A percentile compares a stretch with the other conserved stretches of the same genome.
Conservation (phyloP, 2,888 invertebrate genomes). For the Chrysina gloriosa region DNA sequence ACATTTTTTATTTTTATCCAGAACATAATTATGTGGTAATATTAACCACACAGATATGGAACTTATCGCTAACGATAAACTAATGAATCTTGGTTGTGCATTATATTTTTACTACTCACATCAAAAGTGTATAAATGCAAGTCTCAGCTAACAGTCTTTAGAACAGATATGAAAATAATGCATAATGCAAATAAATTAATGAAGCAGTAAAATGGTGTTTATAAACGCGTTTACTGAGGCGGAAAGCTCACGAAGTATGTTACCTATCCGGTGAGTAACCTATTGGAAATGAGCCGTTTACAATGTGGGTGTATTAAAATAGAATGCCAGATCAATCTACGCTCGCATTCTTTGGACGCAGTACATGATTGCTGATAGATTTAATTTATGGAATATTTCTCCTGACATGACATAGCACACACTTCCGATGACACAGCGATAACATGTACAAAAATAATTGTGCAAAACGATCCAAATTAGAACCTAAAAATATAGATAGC, state of each 20-base stretch:
- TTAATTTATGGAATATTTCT: slow-evolving; percentile 17
- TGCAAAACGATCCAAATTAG: background rate
- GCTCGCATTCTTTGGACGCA: slow-evolving; percentile 18
- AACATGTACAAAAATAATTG: background rate
- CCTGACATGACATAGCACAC: slow-evolving; percentile 1
- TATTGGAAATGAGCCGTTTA: background rate
- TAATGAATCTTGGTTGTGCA: too few relatives aligned
- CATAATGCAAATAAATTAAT: too few relatives aligned
- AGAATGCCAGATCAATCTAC: slow-evolving; percentile 17
- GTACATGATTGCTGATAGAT: slow-evolving; percentile 26
- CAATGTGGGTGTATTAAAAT: slow-evolving; percentile 15
- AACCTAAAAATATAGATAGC: too few relatives aligned
- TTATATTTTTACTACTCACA: too few relatives aligned
- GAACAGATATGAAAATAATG: too few relatives aligned
- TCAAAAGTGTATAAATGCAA: too few relatives aligned
- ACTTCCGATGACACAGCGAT: background rate
- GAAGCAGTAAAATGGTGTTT: too few relatives aligned
- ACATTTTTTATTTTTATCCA: too few relatives aligned
- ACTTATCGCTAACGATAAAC: too few relatives aligned
- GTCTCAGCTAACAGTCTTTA: too few relatives aligned
- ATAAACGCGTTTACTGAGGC: background rate
- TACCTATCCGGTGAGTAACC: slow-evolving; percentile 1
- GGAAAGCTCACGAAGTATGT: background rate
- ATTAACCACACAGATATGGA: too few relatives aligned
- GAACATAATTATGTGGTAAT: too few relatives aligned